These are phyloP conservation scores for Drosophila dives DNA, from an alignment of 2,888 invertebrate genomes.

Conservation along the genomic window DNA sequence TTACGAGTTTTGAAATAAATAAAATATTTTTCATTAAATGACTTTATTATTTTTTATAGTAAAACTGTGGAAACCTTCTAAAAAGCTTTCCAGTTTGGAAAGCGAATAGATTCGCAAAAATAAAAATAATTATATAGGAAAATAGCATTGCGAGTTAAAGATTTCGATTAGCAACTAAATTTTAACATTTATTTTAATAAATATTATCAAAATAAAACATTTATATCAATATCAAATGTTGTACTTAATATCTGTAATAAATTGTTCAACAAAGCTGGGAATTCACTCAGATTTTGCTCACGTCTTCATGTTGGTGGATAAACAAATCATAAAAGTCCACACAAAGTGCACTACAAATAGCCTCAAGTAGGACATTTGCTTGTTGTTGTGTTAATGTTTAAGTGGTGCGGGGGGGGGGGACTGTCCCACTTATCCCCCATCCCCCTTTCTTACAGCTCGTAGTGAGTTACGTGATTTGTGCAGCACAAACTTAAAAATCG, in stretches of 20 bases:
- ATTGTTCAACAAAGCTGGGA: constrained; percentile 8
- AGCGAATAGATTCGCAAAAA: neutral
- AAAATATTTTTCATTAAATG: constrained; percentile 14
- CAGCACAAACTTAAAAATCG: constrained; percentile 80
- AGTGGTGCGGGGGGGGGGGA: neutral
- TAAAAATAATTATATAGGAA: neutral
- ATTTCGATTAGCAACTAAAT: neutral
- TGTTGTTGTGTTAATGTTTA: constrained; percentile 34
- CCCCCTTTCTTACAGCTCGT: neutral
- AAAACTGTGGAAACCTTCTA: neutral
- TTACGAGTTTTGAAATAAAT: constrained; percentile 26
- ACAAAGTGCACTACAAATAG: constrained; percentile 77
- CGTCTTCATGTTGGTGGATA: constrained; percentile 57
- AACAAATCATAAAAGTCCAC: constrained; percentile 81
- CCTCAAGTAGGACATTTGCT: constrained; percentile 74
- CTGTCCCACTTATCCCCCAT: neutral
- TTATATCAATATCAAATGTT: constrained; percentile 8
- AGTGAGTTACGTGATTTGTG: constrained; percentile 77
- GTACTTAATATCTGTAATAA: constrained; percentile 14
- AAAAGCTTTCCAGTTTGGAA: neutral
- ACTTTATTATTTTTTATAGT: constrained; percentile 2
- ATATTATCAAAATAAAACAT: neutral
- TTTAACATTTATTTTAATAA: neutral
- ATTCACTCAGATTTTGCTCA: constrained; percentile 43
- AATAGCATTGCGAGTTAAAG: neutral